phyloP scores from a whole-genome alignment of 2,113 vertebrate species.

The Nesoenas mayeri region DNA sequence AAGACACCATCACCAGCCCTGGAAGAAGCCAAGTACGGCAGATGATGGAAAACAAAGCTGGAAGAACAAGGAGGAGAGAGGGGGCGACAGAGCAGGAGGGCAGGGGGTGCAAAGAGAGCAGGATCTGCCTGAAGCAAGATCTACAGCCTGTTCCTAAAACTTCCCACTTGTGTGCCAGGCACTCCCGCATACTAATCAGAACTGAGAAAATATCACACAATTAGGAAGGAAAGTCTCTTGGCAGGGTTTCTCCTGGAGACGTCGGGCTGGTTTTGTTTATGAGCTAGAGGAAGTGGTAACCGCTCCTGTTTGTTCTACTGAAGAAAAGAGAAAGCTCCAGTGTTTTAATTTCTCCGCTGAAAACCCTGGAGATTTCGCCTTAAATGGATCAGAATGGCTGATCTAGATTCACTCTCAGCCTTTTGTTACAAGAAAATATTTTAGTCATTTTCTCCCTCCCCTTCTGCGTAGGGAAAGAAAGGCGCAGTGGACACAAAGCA shows the following conservation, averaged over 20 bases:
- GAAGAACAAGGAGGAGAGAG: background rate
- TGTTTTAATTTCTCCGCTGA: background rate
- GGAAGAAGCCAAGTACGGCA: background rate
- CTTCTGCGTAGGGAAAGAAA: slow-evolving; percentile 6
- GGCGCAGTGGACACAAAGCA: slow-evolving; percentile 5
- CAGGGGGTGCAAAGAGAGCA: background rate
- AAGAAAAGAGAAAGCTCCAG: slow-evolving; percentile 54
- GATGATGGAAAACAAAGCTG: background rate
- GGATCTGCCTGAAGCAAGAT: background rate
- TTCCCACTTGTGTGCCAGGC: background rate
- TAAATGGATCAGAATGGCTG: background rate
- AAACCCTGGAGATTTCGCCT: slow-evolving; percentile 59
- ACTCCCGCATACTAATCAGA: slow-evolving; percentile 61
- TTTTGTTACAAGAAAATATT: slow-evolving; percentile 42
- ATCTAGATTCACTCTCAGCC: slow-evolving; percentile 39
- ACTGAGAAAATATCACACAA: slow-evolving; percentile 31
- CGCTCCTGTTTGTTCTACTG: slow-evolving; percentile 73
- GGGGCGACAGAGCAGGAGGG: background rate
- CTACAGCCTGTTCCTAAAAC: slow-evolving; percentile 7
- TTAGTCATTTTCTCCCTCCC: slow-evolving; percentile 16
- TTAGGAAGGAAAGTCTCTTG: slow-evolving; percentile 65
- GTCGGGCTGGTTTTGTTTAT: slow-evolving; percentile 68
- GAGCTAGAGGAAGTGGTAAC: slow-evolving; percentile 71
- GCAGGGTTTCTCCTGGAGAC: slow-evolving; percentile 64
- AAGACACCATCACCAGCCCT: background rate